These are phyloP conservation scores for Acipenser ruthenus DNA, from an alignment of 2,797 vertebrate genomes.

Conservation along the genomic window DNA sequence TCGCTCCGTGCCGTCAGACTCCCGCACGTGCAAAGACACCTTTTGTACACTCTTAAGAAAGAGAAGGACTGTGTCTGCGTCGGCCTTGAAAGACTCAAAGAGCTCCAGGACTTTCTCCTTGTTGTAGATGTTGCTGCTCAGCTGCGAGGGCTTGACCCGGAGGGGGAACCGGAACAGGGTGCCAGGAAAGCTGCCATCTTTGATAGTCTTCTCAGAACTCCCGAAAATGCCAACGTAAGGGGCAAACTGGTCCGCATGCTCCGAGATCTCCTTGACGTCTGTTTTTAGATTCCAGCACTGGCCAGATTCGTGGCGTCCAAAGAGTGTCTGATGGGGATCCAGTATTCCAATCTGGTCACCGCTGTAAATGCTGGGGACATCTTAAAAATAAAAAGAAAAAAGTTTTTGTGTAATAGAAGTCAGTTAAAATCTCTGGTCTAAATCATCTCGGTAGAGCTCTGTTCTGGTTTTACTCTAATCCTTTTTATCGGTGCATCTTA, in stretches of 20 bases:
- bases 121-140: conserved; percentile 88
- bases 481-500: conserved; percentile 31
- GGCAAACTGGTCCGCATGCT: conserved; percentile 85
- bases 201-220: conserved; percentile 79
- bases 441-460: no score
- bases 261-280: conserved; percentile 84
- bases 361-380: conserved; percentile 97
- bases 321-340: conserved; percentile 93
- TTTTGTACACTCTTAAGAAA: conserved; percentile 90
- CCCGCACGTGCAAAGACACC: conserved; percentile 81
- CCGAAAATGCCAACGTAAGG: conserved; percentile 87
- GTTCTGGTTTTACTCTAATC: no score
- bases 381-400: conserved; percentile 47
- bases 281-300: conserved; percentile 95
- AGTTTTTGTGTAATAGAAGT: not conserved
- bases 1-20: conserved; percentile 79
- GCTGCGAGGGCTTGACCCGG: conserved; percentile 80
- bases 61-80: conserved; percentile 89
- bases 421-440: no score
- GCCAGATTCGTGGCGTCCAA: conserved; percentile 88
- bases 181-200: conserved; percentile 79
- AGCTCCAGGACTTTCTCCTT: conserved; percentile 93
- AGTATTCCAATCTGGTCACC: conserved; percentile 96
- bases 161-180: conserved; percentile 96
- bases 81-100: conserved; percentile 91